phyloP scores from a whole-genome alignment of 2,888 invertebrate species.

The Perdita meconis region DNA sequence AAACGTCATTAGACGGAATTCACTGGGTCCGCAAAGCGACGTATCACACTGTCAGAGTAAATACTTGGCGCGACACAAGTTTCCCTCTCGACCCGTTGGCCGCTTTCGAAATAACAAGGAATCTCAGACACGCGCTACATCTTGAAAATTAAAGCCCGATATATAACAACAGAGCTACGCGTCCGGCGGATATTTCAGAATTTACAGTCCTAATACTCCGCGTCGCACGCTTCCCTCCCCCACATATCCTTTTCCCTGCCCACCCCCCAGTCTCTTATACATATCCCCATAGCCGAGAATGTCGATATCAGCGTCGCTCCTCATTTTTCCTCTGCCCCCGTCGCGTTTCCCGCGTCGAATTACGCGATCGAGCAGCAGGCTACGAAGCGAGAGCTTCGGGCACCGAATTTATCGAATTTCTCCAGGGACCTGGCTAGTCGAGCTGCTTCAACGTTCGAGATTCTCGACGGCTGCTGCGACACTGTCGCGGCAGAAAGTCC shows the following conservation, averaged over 20 bases:
- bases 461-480: constrained; percentile 38
- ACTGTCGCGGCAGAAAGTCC: constrained; percentile 10
- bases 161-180: constrained; percentile 1
- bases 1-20: constrained; percentile 1
- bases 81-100: constrained; percentile 15
- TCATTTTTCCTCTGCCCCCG: constrained; percentile 39
- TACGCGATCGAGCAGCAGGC: constrained; percentile 50
- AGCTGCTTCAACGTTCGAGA: constrained; percentile 49
- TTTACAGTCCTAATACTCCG: constrained; percentile 27
- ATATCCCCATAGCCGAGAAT: constrained; percentile 3
- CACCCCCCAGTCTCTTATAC: constrained; percentile 22
- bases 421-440: constrained; percentile 47
- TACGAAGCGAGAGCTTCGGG: constrained; percentile 22
- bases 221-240: no score
- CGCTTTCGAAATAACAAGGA: constrained; percentile 17
- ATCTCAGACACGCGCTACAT: constrained; percentile 7
- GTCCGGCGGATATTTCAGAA: constrained; percentile 20
- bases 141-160: constrained; percentile 22
- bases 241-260: no score
- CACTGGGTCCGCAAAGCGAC: neutral
- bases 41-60: neutral
- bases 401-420: constrained; percentile 67
- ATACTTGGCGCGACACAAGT: constrained; percentile 9
- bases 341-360: constrained; percentile 57
- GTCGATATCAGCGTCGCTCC: constrained; percentile 52